phyloP scores from a whole-genome alignment of 2,797 vertebrate species.

The Darevskia nairensis region DNA sequence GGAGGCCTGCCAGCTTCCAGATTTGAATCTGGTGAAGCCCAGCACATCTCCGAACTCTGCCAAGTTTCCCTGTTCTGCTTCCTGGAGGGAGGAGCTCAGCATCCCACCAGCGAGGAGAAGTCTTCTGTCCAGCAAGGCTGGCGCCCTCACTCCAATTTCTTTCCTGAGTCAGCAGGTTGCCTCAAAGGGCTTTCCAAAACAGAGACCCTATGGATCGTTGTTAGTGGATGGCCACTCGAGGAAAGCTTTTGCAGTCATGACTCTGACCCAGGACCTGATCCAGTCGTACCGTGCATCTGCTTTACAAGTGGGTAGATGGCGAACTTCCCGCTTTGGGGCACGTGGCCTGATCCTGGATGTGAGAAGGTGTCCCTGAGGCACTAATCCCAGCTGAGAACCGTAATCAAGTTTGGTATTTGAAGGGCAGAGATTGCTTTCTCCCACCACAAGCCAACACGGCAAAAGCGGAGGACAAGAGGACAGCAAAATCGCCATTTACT shows the following conservation, averaged over 20 bases:
- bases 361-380: neutral
- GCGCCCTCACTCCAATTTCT: conserved; percentile 30
- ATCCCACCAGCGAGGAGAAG: neutral
- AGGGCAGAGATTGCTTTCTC: neutral
- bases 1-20: conserved; percentile 37
- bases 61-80: neutral
- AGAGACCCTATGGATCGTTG: conserved; percentile 8
- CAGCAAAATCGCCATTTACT: neutral
- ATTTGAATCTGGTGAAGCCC: neutral
- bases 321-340: neutral
- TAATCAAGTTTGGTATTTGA: neutral
- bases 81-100: conserved; percentile 17
- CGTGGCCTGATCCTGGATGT: too few relatives aligned
- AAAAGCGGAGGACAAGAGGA: neutral
- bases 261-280: too few relatives aligned
- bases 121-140: conserved; percentile 24
- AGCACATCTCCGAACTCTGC: neutral
- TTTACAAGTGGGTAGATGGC: neutral
- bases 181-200: conserved; percentile 34
- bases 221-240: conserved; percentile 4
- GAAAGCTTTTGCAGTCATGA: neutral
- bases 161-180: conserved; percentile 34
- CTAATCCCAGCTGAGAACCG: neutral
- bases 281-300: neutral
- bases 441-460: neutral